Evolutionary conservation across 2,797 vertebrate species (phyloP), one percentile per base, ranked within the genome.

Genomic region (Pampus argenteus): DNA sequence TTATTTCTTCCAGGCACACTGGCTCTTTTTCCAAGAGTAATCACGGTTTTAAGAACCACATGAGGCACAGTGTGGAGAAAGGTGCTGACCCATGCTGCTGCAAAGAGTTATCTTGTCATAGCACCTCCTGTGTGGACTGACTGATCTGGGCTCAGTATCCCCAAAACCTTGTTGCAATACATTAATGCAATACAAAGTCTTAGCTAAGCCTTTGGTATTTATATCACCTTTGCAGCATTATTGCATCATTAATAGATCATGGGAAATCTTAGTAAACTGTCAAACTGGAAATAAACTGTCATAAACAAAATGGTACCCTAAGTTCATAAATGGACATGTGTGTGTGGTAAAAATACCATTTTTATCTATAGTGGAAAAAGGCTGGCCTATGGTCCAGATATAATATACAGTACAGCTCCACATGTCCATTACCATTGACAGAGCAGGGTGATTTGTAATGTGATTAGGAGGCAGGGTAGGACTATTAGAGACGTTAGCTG

Each of bases 361-460:
- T 63, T 48, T 71, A 60, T 54, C 65, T 49, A 44, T 28, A n/a
- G 57, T 47, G 38, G 55, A 68, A 74, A 74, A 54, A 58, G 48
- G 44, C 58, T 15, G 42, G 18, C 66, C 22, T 25, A 6, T 31
- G 40, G 29, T 59, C 60, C 15, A 25, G 47, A 34, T 71, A 42
- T 80, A 49, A 82, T 20, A 42, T 28, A 20, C 20, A 70, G 62
- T 28, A 20, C 18, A 71, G 65, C 65, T 49, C 17, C 59, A 54
- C 47, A 26, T 75, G 52, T 78, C 81, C 78, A 78, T 88, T 86
- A 82, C 50, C 61, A 25, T 68, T 84, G 82, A 83, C 84, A 73
- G 71, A 79, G 74, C 75, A 60, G 59, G 42, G 62, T 88, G 86
- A 91, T 91, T 86, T 89, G 86, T 85, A 85, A 91, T 71, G 87